phyloP scores from a whole-genome alignment of 2,888 invertebrate species.

The Drosophila merina region DNA sequence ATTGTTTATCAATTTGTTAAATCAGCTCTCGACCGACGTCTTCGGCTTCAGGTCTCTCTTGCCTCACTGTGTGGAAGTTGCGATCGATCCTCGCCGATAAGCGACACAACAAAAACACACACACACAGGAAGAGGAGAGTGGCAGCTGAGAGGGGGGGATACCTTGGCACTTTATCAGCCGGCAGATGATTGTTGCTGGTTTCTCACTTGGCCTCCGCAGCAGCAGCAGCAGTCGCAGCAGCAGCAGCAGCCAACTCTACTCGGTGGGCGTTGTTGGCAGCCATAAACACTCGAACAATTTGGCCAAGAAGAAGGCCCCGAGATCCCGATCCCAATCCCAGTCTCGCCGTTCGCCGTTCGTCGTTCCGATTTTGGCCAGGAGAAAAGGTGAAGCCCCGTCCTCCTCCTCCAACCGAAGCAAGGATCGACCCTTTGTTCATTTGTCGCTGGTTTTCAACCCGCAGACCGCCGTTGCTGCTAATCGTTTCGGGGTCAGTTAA shows the following conservation, averaged over 20 bases:
- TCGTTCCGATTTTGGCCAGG: conserved; percentile 45
- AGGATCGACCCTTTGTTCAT: conserved; percentile 67
- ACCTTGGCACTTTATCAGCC: conserved; percentile 65
- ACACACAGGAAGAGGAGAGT: conserved; percentile 14
- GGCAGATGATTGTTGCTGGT: conserved; percentile 79
- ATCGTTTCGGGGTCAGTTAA: conserved; percentile 75
- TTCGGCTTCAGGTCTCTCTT: conserved; percentile 21
- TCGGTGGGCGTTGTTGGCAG: conserved; percentile 78
- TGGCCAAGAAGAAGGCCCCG: conserved; percentile 37
- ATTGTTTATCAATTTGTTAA: conserved; percentile 80
- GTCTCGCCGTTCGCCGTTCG: neutral
- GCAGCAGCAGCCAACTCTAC: conserved; percentile 35
- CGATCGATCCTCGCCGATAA: conserved; percentile 79
- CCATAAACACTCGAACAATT: conserved; percentile 82
- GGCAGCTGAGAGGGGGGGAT: neutral
- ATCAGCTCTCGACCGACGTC: conserved; percentile 69
- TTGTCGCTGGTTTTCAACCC: conserved; percentile 65
- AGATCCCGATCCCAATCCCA: conserved; percentile 6
- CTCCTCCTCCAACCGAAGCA: conserved; percentile 1
- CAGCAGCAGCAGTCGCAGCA: neutral
- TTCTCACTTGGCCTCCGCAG: conserved; percentile 68
- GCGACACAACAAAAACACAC: conserved; percentile 53
- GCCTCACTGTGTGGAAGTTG: conserved; percentile 37
- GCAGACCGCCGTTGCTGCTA: conserved; percentile 68
- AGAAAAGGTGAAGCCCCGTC: conserved; percentile 9